These are phyloP conservation scores for Sebastes kiyomatsui DNA, from an alignment of 2,797 vertebrate genomes.

Conservation along the genomic window DNA sequence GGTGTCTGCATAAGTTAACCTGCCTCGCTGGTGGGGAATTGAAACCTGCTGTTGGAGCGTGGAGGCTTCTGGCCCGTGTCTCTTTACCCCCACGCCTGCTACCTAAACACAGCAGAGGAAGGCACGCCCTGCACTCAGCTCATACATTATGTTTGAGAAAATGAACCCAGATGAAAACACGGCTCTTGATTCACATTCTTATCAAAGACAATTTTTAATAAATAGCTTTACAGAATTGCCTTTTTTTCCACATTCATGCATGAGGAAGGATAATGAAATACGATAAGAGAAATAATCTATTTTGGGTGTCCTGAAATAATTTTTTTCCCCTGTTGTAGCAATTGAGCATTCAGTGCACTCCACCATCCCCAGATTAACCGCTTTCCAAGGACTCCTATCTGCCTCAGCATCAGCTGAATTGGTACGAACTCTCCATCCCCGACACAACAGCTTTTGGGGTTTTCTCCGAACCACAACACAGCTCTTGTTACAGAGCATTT, in stretches of 20 bases:
- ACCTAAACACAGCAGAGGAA: slow-evolving; percentile 65
- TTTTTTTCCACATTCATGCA: neutral
- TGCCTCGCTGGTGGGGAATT: slow-evolving; percentile 66
- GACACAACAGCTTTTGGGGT: slow-evolving; percentile 37
- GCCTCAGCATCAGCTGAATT: slow-evolving; percentile 39
- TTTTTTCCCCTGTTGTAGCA: neutral
- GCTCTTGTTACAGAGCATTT: slow-evolving; percentile 61
- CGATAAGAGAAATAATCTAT: slow-evolving; percentile 22
- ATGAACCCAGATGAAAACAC: slow-evolving; percentile 29
- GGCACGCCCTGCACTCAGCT: slow-evolving; percentile 49
- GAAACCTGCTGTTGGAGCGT: slow-evolving; percentile 74
- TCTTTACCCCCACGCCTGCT: slow-evolving; percentile 53
- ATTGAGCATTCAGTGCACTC: neutral
- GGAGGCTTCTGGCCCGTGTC: slow-evolving; percentile 39
- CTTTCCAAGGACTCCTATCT: slow-evolving; percentile 31
- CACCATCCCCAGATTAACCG: neutral
- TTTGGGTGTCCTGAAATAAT: slow-evolving; percentile 19
- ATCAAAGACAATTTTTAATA: neutral
- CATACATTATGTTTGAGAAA: slow-evolving; percentile 21
- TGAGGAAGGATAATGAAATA: slow-evolving; percentile 21
- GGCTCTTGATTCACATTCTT: slow-evolving; percentile 4
- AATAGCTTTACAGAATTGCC: neutral
- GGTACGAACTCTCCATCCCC: slow-evolving; percentile 6
- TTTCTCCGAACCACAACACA: slow-evolving; percentile 48
- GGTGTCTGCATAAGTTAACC: slow-evolving; percentile 69